These are phyloP conservation scores for Otolemur crassicaudatus DNA, from an alignment of 2,797 vertebrate genomes.

Conservation along the genomic window DNA sequence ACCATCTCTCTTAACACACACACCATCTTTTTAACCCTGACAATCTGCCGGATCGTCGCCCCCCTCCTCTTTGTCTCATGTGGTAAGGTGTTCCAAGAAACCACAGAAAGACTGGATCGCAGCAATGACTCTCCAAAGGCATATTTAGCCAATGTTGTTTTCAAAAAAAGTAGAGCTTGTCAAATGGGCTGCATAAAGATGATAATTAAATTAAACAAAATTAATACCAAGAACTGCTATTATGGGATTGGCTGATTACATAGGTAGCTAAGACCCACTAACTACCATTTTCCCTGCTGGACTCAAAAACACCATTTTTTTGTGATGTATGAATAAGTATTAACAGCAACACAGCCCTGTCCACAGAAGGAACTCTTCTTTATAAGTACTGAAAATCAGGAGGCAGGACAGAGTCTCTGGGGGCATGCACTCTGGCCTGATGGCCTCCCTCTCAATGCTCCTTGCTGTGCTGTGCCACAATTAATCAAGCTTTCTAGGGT, in stretches of 20 bases:
- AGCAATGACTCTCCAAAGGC: slow-evolving; percentile 69
- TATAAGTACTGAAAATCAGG: slow-evolving; percentile 75
- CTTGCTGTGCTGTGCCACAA: slow-evolving; percentile 89
- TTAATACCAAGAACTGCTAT: slow-evolving; percentile 77
- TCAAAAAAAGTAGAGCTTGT: slow-evolving; percentile 72
- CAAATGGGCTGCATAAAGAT: slow-evolving; percentile 80
- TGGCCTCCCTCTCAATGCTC: slow-evolving; percentile 70
- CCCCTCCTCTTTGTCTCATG: slow-evolving; percentile 43
- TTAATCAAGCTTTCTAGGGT: slow-evolving; percentile 91
- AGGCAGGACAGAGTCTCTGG: slow-evolving; percentile 75
- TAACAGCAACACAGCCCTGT: slow-evolving; percentile 65
- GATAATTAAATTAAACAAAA: slow-evolving; percentile 81
- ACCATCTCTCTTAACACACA: not conserved
- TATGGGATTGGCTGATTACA: slow-evolving; percentile 79
- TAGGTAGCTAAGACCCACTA: slow-evolving; percentile 75
- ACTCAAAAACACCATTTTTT: slow-evolving; percentile 74
- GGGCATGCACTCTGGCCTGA: slow-evolving; percentile 81
- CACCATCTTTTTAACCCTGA: not conserved
- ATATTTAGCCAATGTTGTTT: slow-evolving; percentile 76
- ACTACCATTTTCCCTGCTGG: slow-evolving; percentile 77
- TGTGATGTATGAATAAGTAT: slow-evolving; percentile 71
- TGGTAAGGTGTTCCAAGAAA: slow-evolving; percentile 68
- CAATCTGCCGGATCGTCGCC: slow-evolving; percentile 24
- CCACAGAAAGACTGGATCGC: slow-evolving; percentile 63
- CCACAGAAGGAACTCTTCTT: slow-evolving; percentile 83